A percentile compares a stretch with the other conserved stretches of the same genome.
Evolutionary conservation across 1,140 invertebrate species (phyloP).

Genomic region (Theocolax elegans): DNA sequence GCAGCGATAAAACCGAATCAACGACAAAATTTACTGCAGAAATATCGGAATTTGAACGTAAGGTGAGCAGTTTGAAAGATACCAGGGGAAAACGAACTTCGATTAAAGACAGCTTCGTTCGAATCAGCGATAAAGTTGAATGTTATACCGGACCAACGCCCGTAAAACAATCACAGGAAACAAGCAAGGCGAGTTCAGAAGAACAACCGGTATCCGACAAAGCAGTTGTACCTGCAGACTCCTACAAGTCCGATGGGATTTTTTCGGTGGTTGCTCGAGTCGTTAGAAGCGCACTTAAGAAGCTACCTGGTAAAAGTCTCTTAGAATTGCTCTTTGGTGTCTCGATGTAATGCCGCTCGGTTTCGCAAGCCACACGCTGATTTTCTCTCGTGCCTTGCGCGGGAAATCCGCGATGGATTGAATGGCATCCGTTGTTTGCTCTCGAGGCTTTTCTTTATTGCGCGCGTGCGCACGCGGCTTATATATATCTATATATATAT

Average conservation of each 20-base stretch:
- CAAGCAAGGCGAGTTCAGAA: background rate
- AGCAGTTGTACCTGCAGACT: background rate
- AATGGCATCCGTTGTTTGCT: background rate
- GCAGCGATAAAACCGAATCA: background rate
- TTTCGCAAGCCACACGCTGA: conserved; percentile 4
- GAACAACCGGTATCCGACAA: background rate
- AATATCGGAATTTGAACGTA: background rate
- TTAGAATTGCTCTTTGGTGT: conserved; percentile 10
- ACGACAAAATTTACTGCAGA: background rate
- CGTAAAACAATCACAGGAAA: background rate
- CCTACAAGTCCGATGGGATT: conserved; percentile 44
- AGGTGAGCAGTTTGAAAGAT: background rate
- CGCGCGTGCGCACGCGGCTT: background rate
- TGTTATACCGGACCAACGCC: background rate
- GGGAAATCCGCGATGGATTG: conserved; percentile 8
- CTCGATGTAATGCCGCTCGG: background rate
- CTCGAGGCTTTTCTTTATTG: background rate
- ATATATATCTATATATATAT: no score
- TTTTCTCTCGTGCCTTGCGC: conserved; percentile 1
- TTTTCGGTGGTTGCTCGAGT: conserved; percentile 54
- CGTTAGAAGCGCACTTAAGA: conserved; percentile 54
- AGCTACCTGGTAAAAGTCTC: conserved; percentile 51
- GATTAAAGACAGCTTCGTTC: conserved; percentile 5
- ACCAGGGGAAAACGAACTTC: no score
- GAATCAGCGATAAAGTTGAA: background rate